A percentile compares a stretch with the other conserved stretches of the same genome.
Conservation (phyloP, 2,113 vertebrate genomes). For the Corydoras sp. region DNA sequence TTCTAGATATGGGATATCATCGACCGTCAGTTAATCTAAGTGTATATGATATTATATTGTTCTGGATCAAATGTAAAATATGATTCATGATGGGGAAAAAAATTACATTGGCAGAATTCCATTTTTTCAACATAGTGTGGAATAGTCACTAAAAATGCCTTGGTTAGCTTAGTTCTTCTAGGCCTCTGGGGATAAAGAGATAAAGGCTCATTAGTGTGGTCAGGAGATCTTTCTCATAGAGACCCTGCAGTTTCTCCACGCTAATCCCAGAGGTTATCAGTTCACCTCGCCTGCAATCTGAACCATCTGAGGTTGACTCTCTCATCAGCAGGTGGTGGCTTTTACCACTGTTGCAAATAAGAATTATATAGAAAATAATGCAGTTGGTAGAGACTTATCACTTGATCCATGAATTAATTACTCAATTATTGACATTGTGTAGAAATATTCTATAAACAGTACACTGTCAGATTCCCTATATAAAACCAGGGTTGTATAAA, state of each 20-base stretch:
- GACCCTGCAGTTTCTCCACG: slow-evolving; percentile 17
- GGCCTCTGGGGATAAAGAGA: slow-evolving; percentile 26
- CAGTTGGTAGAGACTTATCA: not conserved
- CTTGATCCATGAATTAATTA: too few relatives aligned
- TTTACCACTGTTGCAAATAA: slow-evolving; percentile 11
- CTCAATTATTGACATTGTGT: too few relatives aligned
- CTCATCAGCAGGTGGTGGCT: slow-evolving; percentile 30
- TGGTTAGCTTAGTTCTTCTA: slow-evolving; percentile 28
- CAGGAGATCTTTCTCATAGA: slow-evolving; percentile 26
- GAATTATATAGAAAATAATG: slow-evolving; percentile 11
- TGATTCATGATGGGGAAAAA: slow-evolving; percentile 15
- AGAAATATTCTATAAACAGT: slow-evolving; percentile 2
- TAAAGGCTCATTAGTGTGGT: slow-evolving; percentile 38
- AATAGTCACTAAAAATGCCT: slow-evolving; percentile 27
- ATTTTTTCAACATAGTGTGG: slow-evolving; percentile 21
- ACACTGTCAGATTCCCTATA: too few relatives aligned
- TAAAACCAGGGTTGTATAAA: not conserved
- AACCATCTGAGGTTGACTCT: slow-evolving; percentile 45
- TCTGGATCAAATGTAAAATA: not conserved
- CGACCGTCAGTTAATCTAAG: too few relatives aligned
- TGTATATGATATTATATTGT: too few relatives aligned
- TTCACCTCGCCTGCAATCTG: slow-evolving; percentile 36
- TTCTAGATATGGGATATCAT: too few relatives aligned
- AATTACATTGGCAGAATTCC: slow-evolving; percentile 31
- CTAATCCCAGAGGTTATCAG: slow-evolving; percentile 44